phyloP scores from a whole-genome alignment of 1,140 invertebrate genomes.

The Brachionus sp. region DNA sequence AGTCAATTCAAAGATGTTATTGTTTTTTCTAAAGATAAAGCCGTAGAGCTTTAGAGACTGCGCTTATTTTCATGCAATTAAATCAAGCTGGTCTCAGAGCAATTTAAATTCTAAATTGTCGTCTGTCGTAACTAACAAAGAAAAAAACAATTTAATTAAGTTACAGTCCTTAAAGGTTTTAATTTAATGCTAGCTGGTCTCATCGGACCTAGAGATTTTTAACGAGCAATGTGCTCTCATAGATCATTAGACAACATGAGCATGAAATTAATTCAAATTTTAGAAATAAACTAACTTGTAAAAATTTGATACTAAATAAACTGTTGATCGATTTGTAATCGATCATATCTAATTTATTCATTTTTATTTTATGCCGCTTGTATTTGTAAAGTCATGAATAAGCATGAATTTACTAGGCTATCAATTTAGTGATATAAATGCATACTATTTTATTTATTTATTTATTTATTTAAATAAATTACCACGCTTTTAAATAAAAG shows the following conservation, averaged over 20 bases:
- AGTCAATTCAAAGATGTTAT: background rate
- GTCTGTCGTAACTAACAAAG: background rate
- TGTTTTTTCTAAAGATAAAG: conserved; percentile 2
- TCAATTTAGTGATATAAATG: background rate
- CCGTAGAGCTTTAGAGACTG: background rate
- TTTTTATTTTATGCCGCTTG: background rate
- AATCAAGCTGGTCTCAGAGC: background rate
- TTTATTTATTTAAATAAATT: conserved; percentile 35
- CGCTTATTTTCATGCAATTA: background rate
- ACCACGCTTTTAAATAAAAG: conserved; percentile 7
- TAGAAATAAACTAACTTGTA: background rate
- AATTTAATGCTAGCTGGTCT: background rate
- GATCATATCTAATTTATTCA: conserved; percentile 40
- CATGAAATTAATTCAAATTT: conserved; percentile 24
- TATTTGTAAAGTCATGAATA: background rate
- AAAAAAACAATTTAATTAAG: conserved; percentile 11
- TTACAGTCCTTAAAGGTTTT: background rate
- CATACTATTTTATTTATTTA: background rate
- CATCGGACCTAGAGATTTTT: background rate
- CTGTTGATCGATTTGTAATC: conserved; percentile 29
- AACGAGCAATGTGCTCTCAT: background rate
- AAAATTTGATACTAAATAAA: conserved; percentile 9
- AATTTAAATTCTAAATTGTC: background rate
- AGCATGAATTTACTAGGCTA: background rate
- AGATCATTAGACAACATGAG: background rate